Base-by-base conservation (phyloP, 2,888 invertebrate species). In the Pemphredon lugubris region DNA sequence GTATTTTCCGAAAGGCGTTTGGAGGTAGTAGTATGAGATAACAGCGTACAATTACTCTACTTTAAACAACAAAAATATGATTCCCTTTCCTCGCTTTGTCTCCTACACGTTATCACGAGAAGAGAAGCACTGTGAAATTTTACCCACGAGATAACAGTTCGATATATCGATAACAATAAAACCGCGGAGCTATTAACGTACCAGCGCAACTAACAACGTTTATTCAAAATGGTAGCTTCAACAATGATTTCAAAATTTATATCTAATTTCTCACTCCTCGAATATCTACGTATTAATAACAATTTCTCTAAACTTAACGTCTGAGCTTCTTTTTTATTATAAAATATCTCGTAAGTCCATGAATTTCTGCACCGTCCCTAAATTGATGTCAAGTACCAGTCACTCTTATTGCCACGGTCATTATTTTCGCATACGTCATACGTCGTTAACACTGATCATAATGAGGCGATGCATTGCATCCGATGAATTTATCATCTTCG, bases 361-460 rank as follows among this genome's bases (percentile, higher is more conserved):
- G n/a, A 42, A 45, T 11, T 21, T n/a, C 1, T 16, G 2, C 5
- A 11, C 1, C 37, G 6, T 18, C 14, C 6, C n/a, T 7, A 9
- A 14, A 65, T 47, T 7, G 32, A 6, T 40, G 64, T 73, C 55
- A 65, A 58, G 34, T 65, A 50, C 70, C 65, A 21, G 30, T 26
- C 23, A 18, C 7, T n/a, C 42, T 32, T 39, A 1, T 30, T 40
- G 30, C 16, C 1, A 30, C 9, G 4, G 32, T 18, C 55, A 55
- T 53, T 21, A 21, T 18, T 21, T 16, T 30, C n/a, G 34, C 2
- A 6, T 2, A 16, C 26, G 40, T 65, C 47, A 13, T 4, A 16
- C 2, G 20, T 1, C 53, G 13, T 39, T 34, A 16, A 14, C 26
- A 23, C 0, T 14, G 26, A 6, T 32, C 13, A 11, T 16, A 2